Base-by-base conservation (phyloP, 2,797 vertebrate genomes). In the Phoxinus dragarum region DNA sequence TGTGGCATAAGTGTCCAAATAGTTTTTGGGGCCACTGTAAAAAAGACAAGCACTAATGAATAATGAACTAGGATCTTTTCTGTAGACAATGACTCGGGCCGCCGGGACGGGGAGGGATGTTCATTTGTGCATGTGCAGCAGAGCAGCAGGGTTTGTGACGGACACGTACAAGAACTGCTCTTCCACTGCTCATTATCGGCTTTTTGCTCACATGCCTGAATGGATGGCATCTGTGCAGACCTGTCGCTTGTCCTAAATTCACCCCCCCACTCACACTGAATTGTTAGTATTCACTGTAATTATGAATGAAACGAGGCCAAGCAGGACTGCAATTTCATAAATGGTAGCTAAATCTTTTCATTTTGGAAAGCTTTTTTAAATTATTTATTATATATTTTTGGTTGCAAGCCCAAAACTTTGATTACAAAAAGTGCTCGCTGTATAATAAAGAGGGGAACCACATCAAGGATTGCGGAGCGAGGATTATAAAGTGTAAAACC, bases 101-200 rank as follows among this genome's bases (percentile, higher is more conserved):
- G 72, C 54, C 42, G 38, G 52, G 80, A 49, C 19, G 0, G 52
- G 52, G 17, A 31, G 19, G 16, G 38, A 42, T 12, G n/a, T 14
- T 56, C 72, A 16, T 87, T 64, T 80, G 76, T 88, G 56, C 64
- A 9, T 81, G 76, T 56, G 71, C 78, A 83, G 88, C 61, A 68
- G 88, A 91, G 89, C 90, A 82, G 81, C 71, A 76, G 31, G 87
- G 68, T 87, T 86, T 40, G 61, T 80, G 82, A 73, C n/a, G 44
- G 71, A n/a, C 68, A 27, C 5, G 66, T 21, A n/a, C 40, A 31
- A 82, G 14, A 49, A 40, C 19, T 85, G 86, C 89, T 90, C 80
- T 44, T 73, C 69, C 72, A 52, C 84, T 82, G 88, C 90, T 93
- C 91, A 92, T 93, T 94, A 92, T 23, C 68, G 21, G 44, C 59